A percentile compares a stretch with the other conserved stretches of the same genome.
Evolutionary conservation across 2,797 vertebrate genomes (phyloP).

Genomic region (Pseudochirops cupreus): DNA sequence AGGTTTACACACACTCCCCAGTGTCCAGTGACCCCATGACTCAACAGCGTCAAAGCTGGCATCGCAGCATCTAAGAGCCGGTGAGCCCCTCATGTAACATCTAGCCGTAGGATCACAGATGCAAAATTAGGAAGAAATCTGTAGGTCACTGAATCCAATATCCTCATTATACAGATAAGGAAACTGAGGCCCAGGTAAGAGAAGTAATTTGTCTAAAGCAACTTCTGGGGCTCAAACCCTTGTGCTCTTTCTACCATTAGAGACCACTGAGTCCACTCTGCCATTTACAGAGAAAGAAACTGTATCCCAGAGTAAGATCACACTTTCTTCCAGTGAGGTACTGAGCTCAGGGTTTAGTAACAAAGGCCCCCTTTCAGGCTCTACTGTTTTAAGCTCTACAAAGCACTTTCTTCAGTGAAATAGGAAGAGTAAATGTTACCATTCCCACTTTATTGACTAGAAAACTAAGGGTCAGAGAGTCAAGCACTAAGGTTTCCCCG

Average conservation of each 20-base stretch:
- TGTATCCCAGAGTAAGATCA: neutral
- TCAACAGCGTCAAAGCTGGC: neutral
- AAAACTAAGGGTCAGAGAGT: neutral
- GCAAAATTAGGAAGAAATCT: neutral
- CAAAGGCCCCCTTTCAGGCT: neutral
- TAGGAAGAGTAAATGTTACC: neutral
- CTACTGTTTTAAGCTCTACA: neutral
- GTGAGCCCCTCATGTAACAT: neutral
- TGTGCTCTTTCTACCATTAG: neutral
- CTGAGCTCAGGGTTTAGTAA: neutral
- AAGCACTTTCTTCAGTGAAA: neutral
- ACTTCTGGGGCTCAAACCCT: neutral
- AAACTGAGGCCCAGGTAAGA: neutral
- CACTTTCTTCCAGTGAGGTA: neutral
- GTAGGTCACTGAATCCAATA: neutral
- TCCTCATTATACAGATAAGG: neutral
- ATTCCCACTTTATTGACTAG: neutral
- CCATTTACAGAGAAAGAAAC: neutral
- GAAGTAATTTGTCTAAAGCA: neutral
- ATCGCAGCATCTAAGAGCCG: rapidly evolving
- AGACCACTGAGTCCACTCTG: neutral
- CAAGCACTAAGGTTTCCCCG: neutral
- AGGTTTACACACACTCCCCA: neutral
- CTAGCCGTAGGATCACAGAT: neutral
- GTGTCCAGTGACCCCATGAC: neutral